phyloP scores from a whole-genome alignment of 1,140 invertebrate species.

The Chironomus tepperi region DNA sequence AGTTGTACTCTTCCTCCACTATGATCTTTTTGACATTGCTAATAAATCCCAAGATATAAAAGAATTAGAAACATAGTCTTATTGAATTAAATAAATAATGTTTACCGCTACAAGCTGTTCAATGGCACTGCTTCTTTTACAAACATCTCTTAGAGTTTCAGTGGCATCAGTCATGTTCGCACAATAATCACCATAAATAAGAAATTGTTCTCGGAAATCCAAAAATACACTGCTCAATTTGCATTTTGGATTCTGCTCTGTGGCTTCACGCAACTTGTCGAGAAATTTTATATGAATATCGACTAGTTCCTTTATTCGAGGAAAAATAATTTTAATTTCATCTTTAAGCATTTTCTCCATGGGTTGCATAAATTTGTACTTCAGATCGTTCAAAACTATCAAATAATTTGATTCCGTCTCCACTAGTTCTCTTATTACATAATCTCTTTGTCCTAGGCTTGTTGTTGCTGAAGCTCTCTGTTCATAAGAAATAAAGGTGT shows the following conservation, averaged over 20 bases:
- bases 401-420: conserved; percentile 97
- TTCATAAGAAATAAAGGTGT: conserved; percentile 30
- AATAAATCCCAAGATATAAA: conserved; percentile 38
- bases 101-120: conserved; percentile 35
- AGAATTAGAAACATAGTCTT: not conserved
- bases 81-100: not conserved
- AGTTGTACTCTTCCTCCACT: conserved; percentile 93
- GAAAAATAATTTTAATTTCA: conserved; percentile 74
- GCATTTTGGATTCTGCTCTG: conserved; percentile 41
- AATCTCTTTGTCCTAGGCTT: conserved; percentile 81
- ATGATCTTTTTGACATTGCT: conserved; percentile 86
- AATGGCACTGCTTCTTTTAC: conserved; percentile 45
- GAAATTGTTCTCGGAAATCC: conserved; percentile 78
- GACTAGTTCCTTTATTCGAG: conserved; percentile 78
- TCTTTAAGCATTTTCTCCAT: conserved; percentile 64
- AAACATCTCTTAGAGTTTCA: conserved; percentile 63
- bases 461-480: conserved; percentile 45
- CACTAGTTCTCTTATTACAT: conserved; percentile 89
- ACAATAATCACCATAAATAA: conserved; percentile 94
- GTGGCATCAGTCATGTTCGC: conserved; percentile 80
- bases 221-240: conserved; percentile 72
- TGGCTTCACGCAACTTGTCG: conserved; percentile 65
- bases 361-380: conserved; percentile 69
- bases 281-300: conserved; percentile 81
- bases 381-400: conserved; percentile 83